phyloP scores from a whole-genome alignment of 1,140 invertebrate genomes.

The Panagrolaimus sp. region DNA sequence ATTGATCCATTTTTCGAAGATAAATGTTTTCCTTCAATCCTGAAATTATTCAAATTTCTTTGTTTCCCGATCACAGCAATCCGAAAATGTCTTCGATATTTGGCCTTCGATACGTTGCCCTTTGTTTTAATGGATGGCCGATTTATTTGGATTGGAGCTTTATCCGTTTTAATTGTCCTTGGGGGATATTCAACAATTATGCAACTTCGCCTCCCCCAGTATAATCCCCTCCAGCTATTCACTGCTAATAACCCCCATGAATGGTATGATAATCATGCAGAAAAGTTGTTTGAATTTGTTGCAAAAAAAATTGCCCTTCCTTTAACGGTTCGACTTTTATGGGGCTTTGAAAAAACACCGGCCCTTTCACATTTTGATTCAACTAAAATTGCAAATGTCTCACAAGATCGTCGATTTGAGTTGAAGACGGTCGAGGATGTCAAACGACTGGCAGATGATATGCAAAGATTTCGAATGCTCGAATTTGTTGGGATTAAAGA shows the following conservation, averaged over 20 bases:
- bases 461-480: conserved; percentile 38
- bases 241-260: conserved; percentile 46
- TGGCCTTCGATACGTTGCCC: neutral
- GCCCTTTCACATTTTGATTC: conserved; percentile 18
- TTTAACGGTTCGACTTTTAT: conserved; percentile 41
- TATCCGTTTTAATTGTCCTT: conserved; percentile 34
- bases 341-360: conserved; percentile 38
- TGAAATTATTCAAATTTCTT: no score
- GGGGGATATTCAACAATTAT: conserved; percentile 34
- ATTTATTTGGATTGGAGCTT: conserved; percentile 45
- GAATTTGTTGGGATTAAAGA: conserved; percentile 47
- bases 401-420: conserved; percentile 31
- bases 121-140: conserved; percentile 35
- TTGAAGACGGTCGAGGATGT: conserved; percentile 39
- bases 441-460: conserved; percentile 33
- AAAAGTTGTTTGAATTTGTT: conserved; percentile 51
- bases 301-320: conserved; percentile 46
- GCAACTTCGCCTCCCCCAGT: conserved; percentile 50
- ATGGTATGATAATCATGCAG: conserved; percentile 58
- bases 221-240: conserved; percentile 58
- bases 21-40: neutral
- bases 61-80: neutral
- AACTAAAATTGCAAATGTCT: neutral
- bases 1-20: conserved; percentile 29
- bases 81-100: neutral